A percentile compares a stretch with the other conserved stretches of the same genome.
Evolutionary conservation across 2,113 vertebrate species (phyloP).

Genomic region (Rhineura floridana): DNA sequence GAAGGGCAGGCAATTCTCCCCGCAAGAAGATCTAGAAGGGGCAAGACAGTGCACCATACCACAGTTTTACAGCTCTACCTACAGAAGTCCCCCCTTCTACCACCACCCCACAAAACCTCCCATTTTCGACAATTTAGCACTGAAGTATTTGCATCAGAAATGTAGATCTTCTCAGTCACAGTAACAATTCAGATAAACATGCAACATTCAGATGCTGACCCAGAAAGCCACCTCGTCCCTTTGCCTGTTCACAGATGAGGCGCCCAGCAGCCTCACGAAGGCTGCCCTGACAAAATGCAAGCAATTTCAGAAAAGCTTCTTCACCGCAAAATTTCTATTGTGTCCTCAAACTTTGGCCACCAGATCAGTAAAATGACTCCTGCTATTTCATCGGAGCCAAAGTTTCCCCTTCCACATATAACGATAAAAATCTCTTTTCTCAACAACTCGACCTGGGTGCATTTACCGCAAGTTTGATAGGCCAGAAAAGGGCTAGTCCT

Average conservation of each 20-base stretch:
- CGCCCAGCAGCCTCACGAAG: too few relatives aligned
- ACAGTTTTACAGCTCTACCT: rapidly evolving
- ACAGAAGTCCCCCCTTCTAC: not conserved
- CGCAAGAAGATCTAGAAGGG: not conserved
- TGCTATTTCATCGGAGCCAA: rapidly evolving
- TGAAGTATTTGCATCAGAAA: not conserved
- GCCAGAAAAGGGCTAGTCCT: too few relatives aligned
- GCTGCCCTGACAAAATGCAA: not conserved
- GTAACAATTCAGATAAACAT: not conserved
- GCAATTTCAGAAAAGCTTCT: not conserved
- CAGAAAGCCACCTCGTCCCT: too few relatives aligned
- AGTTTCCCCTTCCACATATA: not conserved
- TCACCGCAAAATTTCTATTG: not conserved
- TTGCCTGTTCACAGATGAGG: not conserved
- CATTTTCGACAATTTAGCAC: rapidly evolving
- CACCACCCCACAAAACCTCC: too few relatives aligned
- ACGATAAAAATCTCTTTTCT: rapidly evolving
- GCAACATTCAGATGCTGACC: not conserved
- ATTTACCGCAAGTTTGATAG: not conserved
- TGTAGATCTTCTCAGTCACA: not conserved
- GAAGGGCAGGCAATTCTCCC: not conserved
- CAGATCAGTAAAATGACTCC: rapidly evolving
- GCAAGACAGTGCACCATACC: too few relatives aligned
- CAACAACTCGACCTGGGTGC: not conserved
- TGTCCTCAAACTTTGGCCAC: not conserved